Conservation (phyloP, 2,797 vertebrate genomes). For the Amphiprion clarkii region DNA sequence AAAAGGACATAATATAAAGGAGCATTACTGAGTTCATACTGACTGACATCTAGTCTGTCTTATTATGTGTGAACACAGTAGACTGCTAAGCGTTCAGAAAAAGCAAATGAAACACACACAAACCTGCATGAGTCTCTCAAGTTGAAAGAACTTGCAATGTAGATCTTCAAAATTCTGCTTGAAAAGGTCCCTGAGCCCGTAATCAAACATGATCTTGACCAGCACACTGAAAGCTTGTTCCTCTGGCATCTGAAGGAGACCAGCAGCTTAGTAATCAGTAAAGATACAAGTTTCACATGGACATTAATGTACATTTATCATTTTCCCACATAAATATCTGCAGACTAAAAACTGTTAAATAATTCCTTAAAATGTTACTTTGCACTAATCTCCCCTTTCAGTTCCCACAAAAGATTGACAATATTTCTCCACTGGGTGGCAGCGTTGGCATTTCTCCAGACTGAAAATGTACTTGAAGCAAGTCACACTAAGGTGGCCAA, state of each 20-base stretch:
- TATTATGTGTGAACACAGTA: neutral
- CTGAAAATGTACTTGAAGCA: neutral
- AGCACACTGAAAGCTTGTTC: conserved; percentile 99
- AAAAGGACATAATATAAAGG: neutral
- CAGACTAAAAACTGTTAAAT: neutral
- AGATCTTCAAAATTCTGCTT: conserved; percentile 99
- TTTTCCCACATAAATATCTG: neutral
- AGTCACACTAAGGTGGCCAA: neutral
- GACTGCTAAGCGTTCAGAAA: neutral
- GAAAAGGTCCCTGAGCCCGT: conserved; percentile 99
- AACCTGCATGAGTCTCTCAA: conserved; percentile 99
- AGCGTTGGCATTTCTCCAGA: conserved; percentile 19
- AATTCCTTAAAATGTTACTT: neutral
- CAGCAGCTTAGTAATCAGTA: neutral
- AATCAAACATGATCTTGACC: conserved; percentile 99
- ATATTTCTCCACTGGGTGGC: conserved; percentile 65
- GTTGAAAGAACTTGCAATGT: conserved; percentile 99
- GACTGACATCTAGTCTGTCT: neutral
- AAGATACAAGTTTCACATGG: neutral
- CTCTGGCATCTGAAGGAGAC: conserved; percentile 93
- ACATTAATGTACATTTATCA: too few relatives aligned
- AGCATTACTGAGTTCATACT: neutral
- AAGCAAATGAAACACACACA: conserved; percentile 22
- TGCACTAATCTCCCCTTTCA: neutral
- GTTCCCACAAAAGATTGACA: neutral